Conservation (phyloP, 2,797 vertebrate genomes). For the Simalia tracyae region DNA sequence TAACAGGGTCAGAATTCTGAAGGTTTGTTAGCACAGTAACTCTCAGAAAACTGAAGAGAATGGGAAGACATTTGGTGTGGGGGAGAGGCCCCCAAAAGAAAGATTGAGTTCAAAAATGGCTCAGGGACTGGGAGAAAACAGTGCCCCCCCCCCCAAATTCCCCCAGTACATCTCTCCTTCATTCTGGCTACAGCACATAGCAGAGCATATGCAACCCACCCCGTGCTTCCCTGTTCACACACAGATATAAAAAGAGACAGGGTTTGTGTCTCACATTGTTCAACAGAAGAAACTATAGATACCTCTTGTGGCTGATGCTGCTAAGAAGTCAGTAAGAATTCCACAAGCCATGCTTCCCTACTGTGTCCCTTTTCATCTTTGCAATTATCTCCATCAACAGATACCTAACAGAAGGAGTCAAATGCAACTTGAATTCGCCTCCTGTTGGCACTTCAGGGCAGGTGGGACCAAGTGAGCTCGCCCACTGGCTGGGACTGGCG, state of each 20-base stretch:
- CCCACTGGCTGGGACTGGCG: conserved; percentile 65
- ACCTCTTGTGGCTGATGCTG: background rate
- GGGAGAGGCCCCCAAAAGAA: background rate
- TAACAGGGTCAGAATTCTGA: background rate
- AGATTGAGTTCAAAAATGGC: background rate
- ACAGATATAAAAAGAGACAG: background rate
- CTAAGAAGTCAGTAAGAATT: background rate
- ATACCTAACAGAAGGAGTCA: conserved; percentile 17
- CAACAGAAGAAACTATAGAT: background rate
- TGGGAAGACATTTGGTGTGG: background rate
- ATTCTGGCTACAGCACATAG: background rate
- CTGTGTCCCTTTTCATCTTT: background rate
- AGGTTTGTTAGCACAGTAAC: background rate
- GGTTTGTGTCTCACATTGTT: background rate
- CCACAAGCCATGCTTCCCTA: background rate
- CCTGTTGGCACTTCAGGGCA: conserved; percentile 48
- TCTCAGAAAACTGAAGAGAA: background rate
- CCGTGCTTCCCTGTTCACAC: background rate
- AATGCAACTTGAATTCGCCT: conserved; percentile 8
- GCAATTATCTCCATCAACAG: background rate
- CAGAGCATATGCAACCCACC: background rate
- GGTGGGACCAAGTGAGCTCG: conserved; percentile 57
- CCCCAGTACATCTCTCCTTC: background rate
- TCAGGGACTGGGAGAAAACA: background rate
- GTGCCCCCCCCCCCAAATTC: background rate